Evolutionary conservation across 2,113 vertebrate species (phyloP), one percentile per base, ranked within the genome.

Genomic region (Falco punctatus): DNA sequence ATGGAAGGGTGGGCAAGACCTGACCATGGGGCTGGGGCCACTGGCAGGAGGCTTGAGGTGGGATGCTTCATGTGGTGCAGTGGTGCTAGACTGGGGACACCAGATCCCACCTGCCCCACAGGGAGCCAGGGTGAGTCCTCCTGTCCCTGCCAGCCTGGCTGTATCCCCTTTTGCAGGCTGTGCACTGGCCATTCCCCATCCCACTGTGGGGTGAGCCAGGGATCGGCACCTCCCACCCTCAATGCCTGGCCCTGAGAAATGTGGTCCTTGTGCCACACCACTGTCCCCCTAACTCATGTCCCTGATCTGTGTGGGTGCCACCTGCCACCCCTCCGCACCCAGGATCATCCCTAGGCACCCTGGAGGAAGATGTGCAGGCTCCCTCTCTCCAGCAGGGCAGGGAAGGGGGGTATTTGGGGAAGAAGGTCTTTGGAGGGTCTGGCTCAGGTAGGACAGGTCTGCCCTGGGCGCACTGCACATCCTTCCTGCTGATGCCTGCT

Each of bases 311-410:
- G 6, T 8, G 13, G 6, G 21, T 35, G 48, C 35, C 42, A 79
- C 38, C 54, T 1, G 1, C 33, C 21, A 30, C 5, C n/a, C n/a
- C 28, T 78, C 40, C n/a, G 46, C 55, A n/a, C 38, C 16, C 2
- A 0, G 13, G 0, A 28, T 10, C 73, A 15, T 4, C 15, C 55
- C 65, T 16, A 30, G 32, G 17, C 79, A 73, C 40, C 49, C 44
- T 3, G 1, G 49, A 13, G 58, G 21, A 19, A 11, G 38, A 21
- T 0, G 0, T 1, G 0, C 0, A 2, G 13, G 65, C 7, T 70
- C 23, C 10, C 15, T 13, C 1, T 52, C 52, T 22, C 17, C 66
- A 70, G 24, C 33, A 67, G 92, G 55, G 22, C 42, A 65, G 44
- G 54, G 54, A 26, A 72, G 33, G 26, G 26, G 11, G 0, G 42